Evolutionary conservation across 2,888 invertebrate species (phyloP), one percentile per base, ranked within the genome.

Genomic region (Dysmachus trigonus): DNA sequence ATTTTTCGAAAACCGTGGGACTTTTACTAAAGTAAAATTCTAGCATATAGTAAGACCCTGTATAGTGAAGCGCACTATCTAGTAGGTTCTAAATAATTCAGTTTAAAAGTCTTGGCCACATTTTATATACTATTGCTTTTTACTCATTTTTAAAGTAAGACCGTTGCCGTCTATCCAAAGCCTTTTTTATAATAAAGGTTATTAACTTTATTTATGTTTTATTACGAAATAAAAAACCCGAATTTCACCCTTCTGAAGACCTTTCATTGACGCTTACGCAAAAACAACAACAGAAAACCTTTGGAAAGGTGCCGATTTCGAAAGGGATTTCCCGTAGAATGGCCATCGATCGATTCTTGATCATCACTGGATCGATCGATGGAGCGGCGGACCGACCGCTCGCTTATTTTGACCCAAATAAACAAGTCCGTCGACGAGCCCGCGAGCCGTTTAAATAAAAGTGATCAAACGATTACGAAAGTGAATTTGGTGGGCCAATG

Each of bases 401-500:
- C 62, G 2, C n/a, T n/a, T n/a, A n/a, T 62, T 62, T 47, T 62
- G 27, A 62, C 62, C 62, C 27, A 62, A 62, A 62, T 62, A 62
- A 62, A 62, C 62, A 62, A 62, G 27, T 62, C n/a, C n/a, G n/a
- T n/a, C 27, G 1, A 7, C 53, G 27, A 62, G 27, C 13, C 62
- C 18, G 18, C 27, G 22, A 27, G 27, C 62, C 62, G 8, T 62
- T 18, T 62, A 27, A 62, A 62, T 62, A 27, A 62, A 62, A 62
- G 62, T 62, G 27, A 62, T 62, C 8, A 76, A 76, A 76, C 35
- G 53, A 81, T 53, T 81, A 81, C 62, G 81, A 81, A 81, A 81
- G 79, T 47, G 47, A 81, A 51, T 51, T 81, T 33, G 81, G 47
- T 53, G 51, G 81, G 53, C 33, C 53, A 31, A 81, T 53, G 53